Conservation (phyloP, 2,113 vertebrate species). For the Anas platyrhynchos region DNA sequence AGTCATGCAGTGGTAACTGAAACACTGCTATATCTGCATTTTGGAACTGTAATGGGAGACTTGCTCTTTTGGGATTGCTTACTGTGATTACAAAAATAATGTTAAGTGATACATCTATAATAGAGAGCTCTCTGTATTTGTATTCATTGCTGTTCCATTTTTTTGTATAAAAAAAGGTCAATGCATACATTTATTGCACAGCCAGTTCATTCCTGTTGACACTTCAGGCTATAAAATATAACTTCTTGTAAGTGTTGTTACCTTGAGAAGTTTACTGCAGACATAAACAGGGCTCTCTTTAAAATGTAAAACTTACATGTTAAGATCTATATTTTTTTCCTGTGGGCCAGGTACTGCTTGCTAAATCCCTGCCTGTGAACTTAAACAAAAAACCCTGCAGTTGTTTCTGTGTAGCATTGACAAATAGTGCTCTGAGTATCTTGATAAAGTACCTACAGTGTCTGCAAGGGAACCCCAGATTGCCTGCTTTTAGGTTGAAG, state of each 20-base stretch:
- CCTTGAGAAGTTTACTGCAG: not conserved
- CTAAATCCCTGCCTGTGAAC: not conserved
- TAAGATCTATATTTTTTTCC: not conserved
- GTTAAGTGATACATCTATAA: not conserved
- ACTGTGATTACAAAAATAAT: not conserved
- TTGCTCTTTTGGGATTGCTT: not conserved
- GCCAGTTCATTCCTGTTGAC: not conserved
- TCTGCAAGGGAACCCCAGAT: not conserved
- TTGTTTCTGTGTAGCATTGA: not conserved
- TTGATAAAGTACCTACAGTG: not conserved
- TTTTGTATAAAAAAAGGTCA: not conserved
- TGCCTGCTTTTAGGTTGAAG: not conserved
- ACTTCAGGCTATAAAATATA: not conserved
- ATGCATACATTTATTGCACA: not conserved
- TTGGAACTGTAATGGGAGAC: not conserved
- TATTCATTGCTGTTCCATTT: not conserved
- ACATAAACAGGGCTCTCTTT: not conserved
- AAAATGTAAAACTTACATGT: not conserved
- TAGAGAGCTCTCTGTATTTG: not conserved
- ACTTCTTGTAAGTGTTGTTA: not conserved
- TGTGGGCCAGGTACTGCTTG: not conserved
- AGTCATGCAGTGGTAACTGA: too few species aligned
- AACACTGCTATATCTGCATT: not conserved
- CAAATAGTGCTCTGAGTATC: not conserved
- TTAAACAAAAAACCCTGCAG: not conserved